Base-by-base conservation (phyloP, 2,797 vertebrate genomes). In the Onychomys leucogaster region DNA sequence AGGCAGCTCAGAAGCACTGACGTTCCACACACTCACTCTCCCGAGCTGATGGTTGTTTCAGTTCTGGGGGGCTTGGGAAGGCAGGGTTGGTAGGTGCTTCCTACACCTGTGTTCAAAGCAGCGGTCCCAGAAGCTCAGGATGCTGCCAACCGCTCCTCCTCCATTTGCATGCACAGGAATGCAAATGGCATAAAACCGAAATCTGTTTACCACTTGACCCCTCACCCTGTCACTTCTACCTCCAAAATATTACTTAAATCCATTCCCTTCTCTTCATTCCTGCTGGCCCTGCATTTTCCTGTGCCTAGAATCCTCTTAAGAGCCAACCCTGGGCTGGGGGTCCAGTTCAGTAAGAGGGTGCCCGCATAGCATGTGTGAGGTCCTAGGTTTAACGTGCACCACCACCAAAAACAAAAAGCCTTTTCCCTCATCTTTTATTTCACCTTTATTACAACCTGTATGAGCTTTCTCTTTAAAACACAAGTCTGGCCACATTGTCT, bases 161-260 rank as follows among this genome's bases (percentile, higher is more conserved):
- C 57, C 2, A 67, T 87, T 55, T 32, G 29, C 37, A 94, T 27
- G 89, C 21, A 78, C 14, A 90, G 90, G 77, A 90, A 94, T 57
- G 41, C 69, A 92, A 94, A 94, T 89, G 34, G 46, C 61, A 37
- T 69, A 75, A 96, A 93, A 78, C 73, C 84, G 91, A 78, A 63
- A 73, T 65, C 65, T 94, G 80, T 84, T 95, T 94, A 88, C 69
- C 88, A 92, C 69, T 52, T 95, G 81, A 96, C 77, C 86, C 55
- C 73, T 94, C 78, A n/a, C 71, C 57, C 83, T 90, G 41, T 75
- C 63, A 88, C 77, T 82, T 90, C 71, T 75, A 90, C 61, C 84
- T 80, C 92, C 57, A 86, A 94, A 69, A 32, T 55, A 57, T 91
- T 87, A 94, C 27, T 85, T 77, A 49, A 91, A 91, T 82, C 29